Base-by-base conservation (phyloP, 1,140 invertebrate species). In the Steinernema khuongi region DNA sequence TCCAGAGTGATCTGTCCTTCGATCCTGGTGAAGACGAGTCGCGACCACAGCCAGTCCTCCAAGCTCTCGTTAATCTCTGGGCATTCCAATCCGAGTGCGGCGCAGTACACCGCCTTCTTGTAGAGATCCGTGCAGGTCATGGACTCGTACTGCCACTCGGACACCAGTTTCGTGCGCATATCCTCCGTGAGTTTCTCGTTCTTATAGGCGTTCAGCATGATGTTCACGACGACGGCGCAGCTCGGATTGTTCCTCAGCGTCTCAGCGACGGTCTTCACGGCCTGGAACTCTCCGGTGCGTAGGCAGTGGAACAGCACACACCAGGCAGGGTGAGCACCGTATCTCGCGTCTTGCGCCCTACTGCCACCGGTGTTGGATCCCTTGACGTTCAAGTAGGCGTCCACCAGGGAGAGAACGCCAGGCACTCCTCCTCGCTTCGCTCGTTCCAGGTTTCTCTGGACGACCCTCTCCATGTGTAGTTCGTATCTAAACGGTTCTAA, bases 31-130 rank as follows among this genome's bases (percentile, higher is more conserved):
- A 43, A 67, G 22, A 79, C 60, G 28, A 84, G 67, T 29, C 79
- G 74, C 28, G 81, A 74, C 82, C 82, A 84, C 14, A 85, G 72
- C 82, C 82, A 84, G 67, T 81, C 70, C 32, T 71, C 70, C 31
- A 71, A 22, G 32, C 44, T 69, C 31, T 44, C 32, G 32, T 31
- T 31, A 29, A 68, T 29, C 31, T 68, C 32, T 4, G 7, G 32
- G 18, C 29, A 31, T 29, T 31, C 67, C 28, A 31, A 30, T 31
- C 29, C 32, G 4, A 68, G 22, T 18, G 32, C 7, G 4, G 67
- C 29, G 32, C 29, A 68, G 22, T 31, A 68, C 22, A 68, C 18
- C 4, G 67, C 67, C 18, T 31, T 31, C 29, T 31, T 31, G 67
- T 31, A 31, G 67, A 33, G 31, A 29, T 33, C 32, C 17, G 29